Evolutionary conservation across 2,888 invertebrate genomes (phyloP), one percentile per base, ranked within the genome.

Genomic region (Scaptomyza cyrtandrae): DNA sequence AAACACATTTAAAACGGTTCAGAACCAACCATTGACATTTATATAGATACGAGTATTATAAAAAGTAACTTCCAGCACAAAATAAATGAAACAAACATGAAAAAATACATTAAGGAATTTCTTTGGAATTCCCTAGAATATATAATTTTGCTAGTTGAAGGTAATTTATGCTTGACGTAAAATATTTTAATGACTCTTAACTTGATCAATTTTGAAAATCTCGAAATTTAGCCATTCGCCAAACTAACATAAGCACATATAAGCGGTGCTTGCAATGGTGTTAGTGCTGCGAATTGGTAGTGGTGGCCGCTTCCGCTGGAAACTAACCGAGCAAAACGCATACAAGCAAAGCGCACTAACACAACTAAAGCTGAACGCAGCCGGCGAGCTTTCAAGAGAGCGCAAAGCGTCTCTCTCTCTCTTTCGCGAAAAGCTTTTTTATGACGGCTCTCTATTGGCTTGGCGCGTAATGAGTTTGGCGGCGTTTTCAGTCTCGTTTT

Each of bases 401-500:
- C 9, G 24, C 24, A n/a, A 35, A 54, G 55, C 45, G 52, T 39
- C 61, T 53, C 66, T 53, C 61, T 53, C 60, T 58, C 2, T 53
- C 60, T 57, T 57, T 2, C 7, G 43, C 24, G 27, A 61, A 58
- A 48, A 69, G 79, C 79, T 81, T 79, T 66, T 43, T 46, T 16
- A 33, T 33, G 62, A 60, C 67, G 70, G 65, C 71, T 57, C 14
- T 57, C 66, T 16, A 50, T 50, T 58, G 55, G 49, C 78, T 75
- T 67, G 64, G 61, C 66, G 61, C 78, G 52, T 52, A 67, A 66
- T 64, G 69, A 61, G 73, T 65, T 85, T 72, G 68, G 57, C 75
- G 78, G 58, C 72, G 78, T 56, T 80, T 75, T 76, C 75, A 83
- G 76, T 90, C 85, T 88, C 87, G 83, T 83, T 75, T 75, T 83